phyloP scores from a whole-genome alignment of 1,140 invertebrate species.

The Phenacoccus solenopsis region DNA sequence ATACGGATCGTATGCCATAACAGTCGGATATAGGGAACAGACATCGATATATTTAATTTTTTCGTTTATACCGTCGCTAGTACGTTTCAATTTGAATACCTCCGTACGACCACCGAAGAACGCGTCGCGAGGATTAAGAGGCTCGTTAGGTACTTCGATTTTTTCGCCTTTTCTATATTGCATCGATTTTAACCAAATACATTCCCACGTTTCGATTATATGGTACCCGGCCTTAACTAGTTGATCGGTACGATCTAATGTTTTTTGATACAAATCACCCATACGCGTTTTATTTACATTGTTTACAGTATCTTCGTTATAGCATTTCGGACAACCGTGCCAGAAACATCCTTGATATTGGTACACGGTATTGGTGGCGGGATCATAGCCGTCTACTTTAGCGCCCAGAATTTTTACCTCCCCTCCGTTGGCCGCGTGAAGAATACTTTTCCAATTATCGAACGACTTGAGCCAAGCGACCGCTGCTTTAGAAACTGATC shows the following conservation, averaged over 20 bases:
- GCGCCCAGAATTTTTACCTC: conserved; percentile 2
- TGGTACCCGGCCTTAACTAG: conserved; percentile 15
- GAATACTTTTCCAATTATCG: neutral
- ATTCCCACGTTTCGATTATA: conserved; percentile 19
- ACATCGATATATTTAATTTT: conserved; percentile 15
- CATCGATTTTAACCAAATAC: conserved; percentile 4
- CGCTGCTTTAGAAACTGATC: conserved; percentile 12
- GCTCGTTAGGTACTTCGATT: neutral
- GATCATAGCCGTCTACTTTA: conserved; percentile 18
- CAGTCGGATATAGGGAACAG: conserved; percentile 10
- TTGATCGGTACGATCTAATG: neutral
- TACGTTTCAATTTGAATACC: neutral
- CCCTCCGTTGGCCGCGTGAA: neutral
- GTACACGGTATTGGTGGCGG: conserved; percentile 7
- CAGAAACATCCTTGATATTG: conserved; percentile 18
- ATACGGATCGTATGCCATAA: conserved; percentile 6
- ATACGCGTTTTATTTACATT: neutral
- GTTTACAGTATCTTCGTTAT: neutral
- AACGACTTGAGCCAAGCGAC: conserved; percentile 5
- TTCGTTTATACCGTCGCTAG: neutral
- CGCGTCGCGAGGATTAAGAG: neutral
- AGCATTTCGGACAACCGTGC: conserved; percentile 19
- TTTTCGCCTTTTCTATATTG: neutral
- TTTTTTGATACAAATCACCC: conserved; percentile 15
- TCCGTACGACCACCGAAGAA: conserved; percentile 11